A percentile compares a stretch with the other conserved stretches of the same genome.
phyloP scores from a whole-genome alignment of 2,113 vertebrate species.

The Peromyscus polionotus region DNA sequence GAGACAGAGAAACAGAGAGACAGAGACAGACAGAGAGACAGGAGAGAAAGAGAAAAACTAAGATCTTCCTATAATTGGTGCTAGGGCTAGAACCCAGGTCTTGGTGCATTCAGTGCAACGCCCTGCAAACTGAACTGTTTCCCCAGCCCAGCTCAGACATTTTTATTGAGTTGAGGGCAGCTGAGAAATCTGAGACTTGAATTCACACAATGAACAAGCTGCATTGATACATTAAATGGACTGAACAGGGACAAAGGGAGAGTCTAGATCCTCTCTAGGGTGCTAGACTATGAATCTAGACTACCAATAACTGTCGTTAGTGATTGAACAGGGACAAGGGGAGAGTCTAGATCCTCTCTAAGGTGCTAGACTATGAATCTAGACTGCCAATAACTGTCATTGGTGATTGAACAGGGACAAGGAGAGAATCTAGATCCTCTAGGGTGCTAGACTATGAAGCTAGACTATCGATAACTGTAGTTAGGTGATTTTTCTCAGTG shows the following conservation, averaged over 20 bases:
- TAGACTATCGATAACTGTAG: not conserved
- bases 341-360: not conserved
- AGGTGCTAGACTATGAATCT: not conserved
- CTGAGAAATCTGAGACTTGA: slow-evolving; percentile 11
- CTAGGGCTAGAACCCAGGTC: not conserved
- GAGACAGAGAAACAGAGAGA: too few species aligned
- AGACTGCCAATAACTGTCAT: not conserved
- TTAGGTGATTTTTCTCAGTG: not conserved
- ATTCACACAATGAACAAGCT: not conserved
- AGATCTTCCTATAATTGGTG: not conserved
- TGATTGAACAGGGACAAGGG: not conserved
- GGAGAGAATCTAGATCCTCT: not conserved
- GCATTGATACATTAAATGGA: not conserved
- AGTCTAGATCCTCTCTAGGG: not conserved
- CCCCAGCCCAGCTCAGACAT: not conserved
- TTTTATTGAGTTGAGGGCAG: not conserved
- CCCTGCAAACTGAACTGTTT: not conserved
- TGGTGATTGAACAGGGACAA: not conserved
- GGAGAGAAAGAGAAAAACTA: not conserved
- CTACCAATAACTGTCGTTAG: not conserved
- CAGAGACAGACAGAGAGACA: too few species aligned
- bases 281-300: not conserved
- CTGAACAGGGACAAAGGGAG: not conserved
- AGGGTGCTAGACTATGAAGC: not conserved
- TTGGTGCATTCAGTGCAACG: not conserved